These are phyloP conservation scores for Stenodema calcarata DNA, from an alignment of 2,888 invertebrate species.

Conservation along the genomic window DNA sequence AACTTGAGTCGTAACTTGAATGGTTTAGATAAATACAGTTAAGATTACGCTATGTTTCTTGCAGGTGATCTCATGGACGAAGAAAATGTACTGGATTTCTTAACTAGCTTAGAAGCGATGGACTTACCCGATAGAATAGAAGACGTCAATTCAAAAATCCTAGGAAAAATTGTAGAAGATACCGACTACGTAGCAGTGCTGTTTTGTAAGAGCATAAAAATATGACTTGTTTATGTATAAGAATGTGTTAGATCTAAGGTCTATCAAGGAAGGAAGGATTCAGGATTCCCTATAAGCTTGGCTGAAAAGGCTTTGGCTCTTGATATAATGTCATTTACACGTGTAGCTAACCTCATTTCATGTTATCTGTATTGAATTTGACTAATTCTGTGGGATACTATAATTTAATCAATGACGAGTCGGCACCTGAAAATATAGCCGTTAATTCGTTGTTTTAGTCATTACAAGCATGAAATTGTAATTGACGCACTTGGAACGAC, in stretches of 20 bases:
- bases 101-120: conserved; percentile 93
- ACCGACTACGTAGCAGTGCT: conserved; percentile 90
- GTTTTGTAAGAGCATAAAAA: conserved; percentile 77
- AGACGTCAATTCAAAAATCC: conserved; percentile 90
- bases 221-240: not conserved
- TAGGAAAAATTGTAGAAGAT: conserved; percentile 88
- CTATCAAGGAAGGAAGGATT: not conserved
- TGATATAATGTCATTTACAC: not conserved
- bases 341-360: not conserved
- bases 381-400: not conserved
- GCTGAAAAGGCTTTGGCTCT: not conserved
- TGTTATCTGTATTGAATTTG: not conserved
- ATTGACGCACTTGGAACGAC: too few species aligned
- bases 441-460: too few species aligned
- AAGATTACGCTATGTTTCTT: conserved; percentile 58
- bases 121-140: conserved; percentile 93
- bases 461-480: too few species aligned
- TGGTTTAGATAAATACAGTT: too few species aligned
- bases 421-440: too few species aligned
- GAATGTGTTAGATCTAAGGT: not conserved
- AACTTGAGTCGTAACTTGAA: too few species aligned
- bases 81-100: conserved; percentile 89
- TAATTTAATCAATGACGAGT: not conserved
- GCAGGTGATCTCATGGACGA: conserved; percentile 93
- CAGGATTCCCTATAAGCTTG: not conserved